Percentiles rank a stretch among this genome's conserved stretches.
These are phyloP conservation scores for Melanostoma mellinum DNA, from an alignment of 2,888 invertebrate genomes.

Conservation along the genomic window DNA sequence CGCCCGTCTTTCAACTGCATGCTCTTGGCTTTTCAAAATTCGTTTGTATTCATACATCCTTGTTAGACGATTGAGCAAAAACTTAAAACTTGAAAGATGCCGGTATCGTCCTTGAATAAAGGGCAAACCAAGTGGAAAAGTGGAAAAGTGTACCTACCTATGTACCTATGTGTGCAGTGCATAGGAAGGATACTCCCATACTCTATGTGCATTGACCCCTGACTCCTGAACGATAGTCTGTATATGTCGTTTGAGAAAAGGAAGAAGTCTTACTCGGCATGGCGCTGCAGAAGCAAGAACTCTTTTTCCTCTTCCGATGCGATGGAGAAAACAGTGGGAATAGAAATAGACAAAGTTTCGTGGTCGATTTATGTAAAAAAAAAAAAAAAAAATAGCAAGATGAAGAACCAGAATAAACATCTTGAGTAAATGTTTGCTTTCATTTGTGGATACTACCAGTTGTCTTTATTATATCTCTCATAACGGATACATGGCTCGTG, in stretches of 20 bases:
- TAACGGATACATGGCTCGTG: conserved; percentile 64
- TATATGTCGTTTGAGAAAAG: no score
- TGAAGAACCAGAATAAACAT: conserved; percentile 63
- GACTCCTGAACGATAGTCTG: conserved; percentile 16
- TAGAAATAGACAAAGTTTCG: conserved; percentile 33
- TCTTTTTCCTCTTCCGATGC: conserved; percentile 23
- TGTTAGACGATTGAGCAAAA: conserved; percentile 32
- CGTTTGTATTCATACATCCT: conserved; percentile 67
- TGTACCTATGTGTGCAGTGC: conserved; percentile 32
- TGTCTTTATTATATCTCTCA: conserved; percentile 69
- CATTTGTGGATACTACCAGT: conserved; percentile 62
- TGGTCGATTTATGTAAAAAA: conserved; percentile 34
- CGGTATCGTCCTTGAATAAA: conserved; percentile 80
- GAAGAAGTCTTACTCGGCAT: background rate
- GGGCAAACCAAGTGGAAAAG: conserved; percentile 79
- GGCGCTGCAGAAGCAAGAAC: conserved; percentile 10
- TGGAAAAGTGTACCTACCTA: conserved; percentile 66
- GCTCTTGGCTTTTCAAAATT: conserved; percentile 15
- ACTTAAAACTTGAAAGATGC: conserved; percentile 32
- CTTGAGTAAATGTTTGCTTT: conserved; percentile 72
- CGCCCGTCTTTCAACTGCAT: conserved; percentile 14
- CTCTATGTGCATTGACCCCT: conserved; percentile 66
- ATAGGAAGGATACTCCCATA: conserved; percentile 17
- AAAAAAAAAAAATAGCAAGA: conserved; percentile 42
- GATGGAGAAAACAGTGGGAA: conserved; percentile 8